Conservation (phyloP, 2,888 invertebrate species). For the Noctua janthe region DNA sequence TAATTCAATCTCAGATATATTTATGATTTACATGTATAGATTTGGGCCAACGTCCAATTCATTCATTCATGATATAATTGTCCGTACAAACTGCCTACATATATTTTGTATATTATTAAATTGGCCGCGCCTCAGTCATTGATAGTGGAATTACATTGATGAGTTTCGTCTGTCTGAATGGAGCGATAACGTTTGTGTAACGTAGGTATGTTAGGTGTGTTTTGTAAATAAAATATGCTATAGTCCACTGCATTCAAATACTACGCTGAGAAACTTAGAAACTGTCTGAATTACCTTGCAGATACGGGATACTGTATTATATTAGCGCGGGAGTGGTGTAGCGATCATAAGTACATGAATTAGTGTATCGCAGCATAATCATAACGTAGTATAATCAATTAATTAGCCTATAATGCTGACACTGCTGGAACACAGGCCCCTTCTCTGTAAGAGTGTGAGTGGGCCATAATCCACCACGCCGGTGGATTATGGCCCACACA, state of each 20-base stretch:
- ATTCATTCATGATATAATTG: background rate
- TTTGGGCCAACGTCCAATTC: background rate
- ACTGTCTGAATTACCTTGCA: background rate
- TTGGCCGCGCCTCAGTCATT: conserved; percentile 3
- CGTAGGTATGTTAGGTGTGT: background rate
- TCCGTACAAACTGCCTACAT: background rate
- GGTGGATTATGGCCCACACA: background rate
- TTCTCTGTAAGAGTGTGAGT: too few relatives aligned
- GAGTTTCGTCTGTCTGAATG: background rate
- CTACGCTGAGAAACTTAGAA: background rate
- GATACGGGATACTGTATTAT: background rate
- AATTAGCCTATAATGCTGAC: background rate
- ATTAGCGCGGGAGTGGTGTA: background rate
- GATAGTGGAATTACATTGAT: conserved; percentile 1
- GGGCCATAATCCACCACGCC: background rate
- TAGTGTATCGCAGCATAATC: background rate
- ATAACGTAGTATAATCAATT: background rate
- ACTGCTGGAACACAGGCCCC: too few relatives aligned
- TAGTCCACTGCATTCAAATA: background rate
- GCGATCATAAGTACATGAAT: background rate
- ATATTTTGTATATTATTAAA: conserved; percentile 4
- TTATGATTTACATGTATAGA: background rate
- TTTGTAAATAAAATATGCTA: background rate
- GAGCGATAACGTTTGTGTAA: background rate
- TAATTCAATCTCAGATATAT: background rate